phyloP scores from a whole-genome alignment of 2,888 invertebrate species.

The Ganaspis brasiliensis region DNA sequence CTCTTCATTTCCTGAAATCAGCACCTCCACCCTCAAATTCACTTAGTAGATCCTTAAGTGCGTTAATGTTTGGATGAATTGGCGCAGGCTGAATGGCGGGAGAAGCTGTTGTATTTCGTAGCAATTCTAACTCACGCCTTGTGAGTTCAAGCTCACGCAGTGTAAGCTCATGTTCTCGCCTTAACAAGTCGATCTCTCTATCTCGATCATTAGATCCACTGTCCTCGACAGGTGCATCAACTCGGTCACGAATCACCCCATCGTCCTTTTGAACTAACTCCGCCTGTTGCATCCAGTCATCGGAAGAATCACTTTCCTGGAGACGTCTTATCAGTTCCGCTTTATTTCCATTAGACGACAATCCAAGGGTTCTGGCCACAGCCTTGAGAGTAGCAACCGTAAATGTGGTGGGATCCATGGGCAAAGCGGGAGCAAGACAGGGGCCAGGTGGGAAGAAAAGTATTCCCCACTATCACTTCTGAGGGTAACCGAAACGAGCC shows the following conservation, averaged over 20 bases:
- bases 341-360: neutral
- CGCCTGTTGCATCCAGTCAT: neutral
- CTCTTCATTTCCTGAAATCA: neutral
- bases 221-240: neutral
- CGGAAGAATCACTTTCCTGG: neutral
- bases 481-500: too few species aligned
- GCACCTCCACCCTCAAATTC: neutral
- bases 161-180: neutral
- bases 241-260: too few species aligned
- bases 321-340: neutral
- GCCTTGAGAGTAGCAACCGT: neutral
- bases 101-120: neutral
- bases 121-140: too few species aligned
- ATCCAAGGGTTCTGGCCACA: neutral
- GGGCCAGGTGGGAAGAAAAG: too few species aligned
- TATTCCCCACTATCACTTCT: too few species aligned
- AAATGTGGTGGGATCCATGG: neutral
- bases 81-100: too few species aligned
- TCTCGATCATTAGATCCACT: neutral
- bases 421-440: too few species aligned
- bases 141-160: too few species aligned
- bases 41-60: constrained; percentile 16
- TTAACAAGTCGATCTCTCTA: neutral
- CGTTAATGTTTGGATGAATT: neutral
- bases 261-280: neutral